These are phyloP conservation scores for Eupeodes corollae DNA, from an alignment of 1,140 invertebrate genomes.

Conservation along the genomic window DNA sequence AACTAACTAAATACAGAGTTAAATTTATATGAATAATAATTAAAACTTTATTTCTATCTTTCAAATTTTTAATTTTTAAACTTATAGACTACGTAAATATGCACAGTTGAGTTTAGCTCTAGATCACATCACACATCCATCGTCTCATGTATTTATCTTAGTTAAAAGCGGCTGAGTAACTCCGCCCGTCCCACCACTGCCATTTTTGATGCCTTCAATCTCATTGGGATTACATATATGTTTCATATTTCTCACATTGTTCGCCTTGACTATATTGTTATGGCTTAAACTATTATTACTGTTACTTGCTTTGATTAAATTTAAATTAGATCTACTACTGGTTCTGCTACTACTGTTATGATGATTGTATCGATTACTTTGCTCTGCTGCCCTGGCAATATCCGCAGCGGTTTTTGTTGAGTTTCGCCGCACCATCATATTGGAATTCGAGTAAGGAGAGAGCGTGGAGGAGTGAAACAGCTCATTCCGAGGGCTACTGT, in stretches of 20 bases:
- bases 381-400: background rate
- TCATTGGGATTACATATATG: conserved; percentile 6
- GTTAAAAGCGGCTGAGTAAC: conserved; percentile 30
- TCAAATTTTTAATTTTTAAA: conserved; percentile 10
- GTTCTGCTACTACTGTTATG: conserved; percentile 9
- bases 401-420: conserved; percentile 1
- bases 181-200: conserved; percentile 6
- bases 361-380: conserved; percentile 4
- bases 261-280: conserved; percentile 10
- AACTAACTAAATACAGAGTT: background rate
- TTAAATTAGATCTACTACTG: conserved; percentile 1
- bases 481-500: no score
- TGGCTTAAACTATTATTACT: conserved; percentile 7
- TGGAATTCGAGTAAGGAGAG: no score
- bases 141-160: conserved; percentile 26
- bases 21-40: no score
- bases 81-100: background rate
- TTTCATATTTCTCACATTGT: conserved; percentile 18
- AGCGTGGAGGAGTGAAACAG: no score
- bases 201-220: background rate
- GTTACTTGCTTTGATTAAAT: conserved; percentile 3
- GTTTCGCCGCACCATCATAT: no score
- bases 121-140: background rate
- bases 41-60: background rate
- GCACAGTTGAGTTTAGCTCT: background rate